These are phyloP conservation scores for Sympetrum striolatum DNA, from an alignment of 2,888 invertebrate genomes.

Conservation along the genomic window DNA sequence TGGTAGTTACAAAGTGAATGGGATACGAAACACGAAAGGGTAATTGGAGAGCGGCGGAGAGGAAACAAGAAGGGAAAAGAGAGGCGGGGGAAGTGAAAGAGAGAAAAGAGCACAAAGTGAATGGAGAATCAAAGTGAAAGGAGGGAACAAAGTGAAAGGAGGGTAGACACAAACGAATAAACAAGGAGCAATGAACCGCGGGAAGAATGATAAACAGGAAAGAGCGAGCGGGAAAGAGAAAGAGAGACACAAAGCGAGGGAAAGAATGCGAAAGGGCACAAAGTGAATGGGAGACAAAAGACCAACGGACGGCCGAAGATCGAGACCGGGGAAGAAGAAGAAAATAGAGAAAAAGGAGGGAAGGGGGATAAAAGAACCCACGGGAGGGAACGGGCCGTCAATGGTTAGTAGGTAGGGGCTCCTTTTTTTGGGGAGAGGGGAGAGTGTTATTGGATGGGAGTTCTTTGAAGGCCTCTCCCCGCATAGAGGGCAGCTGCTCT, in stretches of 20 bases:
- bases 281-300: too few relatives aligned
- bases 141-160: background rate
- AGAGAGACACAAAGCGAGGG: too few relatives aligned
- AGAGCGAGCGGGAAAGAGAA: background rate
- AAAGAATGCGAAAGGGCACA: too few relatives aligned
- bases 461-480: background rate
- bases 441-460: background rate
- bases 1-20: background rate
- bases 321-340: too few relatives aligned
- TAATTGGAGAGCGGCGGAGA: background rate
- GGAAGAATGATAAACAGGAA: background rate
- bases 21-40: background rate
- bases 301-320: too few relatives aligned
- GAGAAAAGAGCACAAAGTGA: background rate
- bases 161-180: background rate
- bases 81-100: background rate
- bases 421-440: background rate
- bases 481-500: background rate
- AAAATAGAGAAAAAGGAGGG: background rate
- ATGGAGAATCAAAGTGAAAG: background rate
- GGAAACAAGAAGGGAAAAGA: background rate
- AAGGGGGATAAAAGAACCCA: background rate
- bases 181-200: too few relatives aligned
- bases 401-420: background rate
- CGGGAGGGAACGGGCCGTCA: background rate